These are phyloP conservation scores for Pogonophryne albipinna DNA, from an alignment of 2,797 vertebrate species.

Conservation along the genomic window DNA sequence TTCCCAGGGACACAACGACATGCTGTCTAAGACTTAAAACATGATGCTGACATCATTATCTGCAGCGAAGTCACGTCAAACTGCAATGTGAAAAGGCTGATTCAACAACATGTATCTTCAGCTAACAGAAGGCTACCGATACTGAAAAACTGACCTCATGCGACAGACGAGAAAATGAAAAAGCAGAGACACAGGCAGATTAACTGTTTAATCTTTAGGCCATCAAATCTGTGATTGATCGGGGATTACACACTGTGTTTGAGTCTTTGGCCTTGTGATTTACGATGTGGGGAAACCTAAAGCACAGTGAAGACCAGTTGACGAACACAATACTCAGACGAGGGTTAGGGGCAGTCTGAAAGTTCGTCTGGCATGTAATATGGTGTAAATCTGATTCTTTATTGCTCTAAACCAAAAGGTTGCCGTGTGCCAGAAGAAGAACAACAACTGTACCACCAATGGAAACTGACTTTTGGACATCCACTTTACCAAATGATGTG, in stretches of 20 bases:
- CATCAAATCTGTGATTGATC: slow-evolving; percentile 82
- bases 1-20: too few relatives aligned
- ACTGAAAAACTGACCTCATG: slow-evolving; percentile 21
- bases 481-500: slow-evolving; percentile 25
- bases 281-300: slow-evolving; percentile 39
- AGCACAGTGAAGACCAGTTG: slow-evolving; percentile 6
- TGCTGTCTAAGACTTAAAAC: not conserved
- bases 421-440: not conserved
- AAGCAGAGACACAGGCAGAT: slow-evolving; percentile 65
- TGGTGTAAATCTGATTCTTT: not conserved
- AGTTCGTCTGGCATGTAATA: not conserved
- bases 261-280: slow-evolving; percentile 55
- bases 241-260: slow-evolving; percentile 70
- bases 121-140: slow-evolving; percentile 1
- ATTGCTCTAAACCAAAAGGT: not conserved
- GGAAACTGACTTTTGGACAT: slow-evolving; percentile 15
- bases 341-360: not conserved
- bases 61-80: not conserved
- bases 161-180: slow-evolving; percentile 49
- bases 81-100: not conserved
- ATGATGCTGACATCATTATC: slow-evolving; percentile 8
- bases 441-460: not conserved
- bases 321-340: not conserved
- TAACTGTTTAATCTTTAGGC: slow-evolving; percentile 78
- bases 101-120: not conserved